Evolutionary conservation across 92 coral and sea anemone species (phyloP).

Genomic region (Phenganax subtilis): DNA sequence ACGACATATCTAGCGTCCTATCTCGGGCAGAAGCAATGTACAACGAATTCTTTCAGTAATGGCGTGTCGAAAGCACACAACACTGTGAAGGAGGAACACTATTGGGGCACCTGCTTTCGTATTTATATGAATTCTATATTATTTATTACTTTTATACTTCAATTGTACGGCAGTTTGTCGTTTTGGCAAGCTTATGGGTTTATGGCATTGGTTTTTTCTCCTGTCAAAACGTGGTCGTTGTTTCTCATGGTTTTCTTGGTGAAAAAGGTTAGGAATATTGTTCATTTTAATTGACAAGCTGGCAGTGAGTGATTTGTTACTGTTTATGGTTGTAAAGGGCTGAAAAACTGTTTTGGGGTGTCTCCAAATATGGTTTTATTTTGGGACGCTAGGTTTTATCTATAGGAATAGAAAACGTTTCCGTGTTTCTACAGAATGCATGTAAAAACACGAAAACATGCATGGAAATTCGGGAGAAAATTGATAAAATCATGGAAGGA

Average conservation of each 20-base stretch:
- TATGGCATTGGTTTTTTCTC: conserved; percentile 70
- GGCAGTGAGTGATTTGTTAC: not conserved
- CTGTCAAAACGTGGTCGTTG: conserved; percentile 84
- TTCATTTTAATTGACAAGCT: not conserved
- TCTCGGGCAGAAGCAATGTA: conserved; percentile 46
- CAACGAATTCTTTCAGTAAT: conserved; percentile 8
- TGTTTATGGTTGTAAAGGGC: no score
- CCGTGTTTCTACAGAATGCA: no score
- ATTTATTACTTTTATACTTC: conserved; percentile 55
- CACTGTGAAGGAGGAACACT: not conserved
- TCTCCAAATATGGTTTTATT: no score
- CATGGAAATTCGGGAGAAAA: no score
- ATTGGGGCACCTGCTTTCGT: conserved; percentile 38
- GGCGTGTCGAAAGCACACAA: conserved; percentile 9
- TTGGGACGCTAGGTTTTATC: no score
- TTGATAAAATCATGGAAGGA: no score
- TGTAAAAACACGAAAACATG: no score
- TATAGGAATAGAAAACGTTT: no score
- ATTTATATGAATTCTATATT: conserved; percentile 43
- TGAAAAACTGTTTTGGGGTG: no score
- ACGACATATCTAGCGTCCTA: conserved; percentile 72
- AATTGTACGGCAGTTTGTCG: conserved; percentile 61
- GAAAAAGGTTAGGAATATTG: conserved; percentile 7
- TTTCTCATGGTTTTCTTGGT: conserved; percentile 5
- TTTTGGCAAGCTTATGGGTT: conserved; percentile 68